phyloP scores from a whole-genome alignment of 2,797 vertebrate species.

The Lepus townsendii region DNA sequence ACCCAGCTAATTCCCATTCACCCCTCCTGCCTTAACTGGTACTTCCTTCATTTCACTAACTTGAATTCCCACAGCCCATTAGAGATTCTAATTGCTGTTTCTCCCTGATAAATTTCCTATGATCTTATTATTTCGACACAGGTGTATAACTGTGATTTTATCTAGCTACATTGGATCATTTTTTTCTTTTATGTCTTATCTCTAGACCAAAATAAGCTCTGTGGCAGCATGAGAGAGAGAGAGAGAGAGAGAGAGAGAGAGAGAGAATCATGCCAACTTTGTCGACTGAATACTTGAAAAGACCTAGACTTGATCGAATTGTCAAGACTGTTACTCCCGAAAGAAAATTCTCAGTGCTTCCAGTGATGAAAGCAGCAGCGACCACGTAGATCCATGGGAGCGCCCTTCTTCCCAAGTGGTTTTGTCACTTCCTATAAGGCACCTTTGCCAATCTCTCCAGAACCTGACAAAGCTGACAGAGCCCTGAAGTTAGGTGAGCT shows the following conservation, averaged over 20 bases:
- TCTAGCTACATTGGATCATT: background rate
- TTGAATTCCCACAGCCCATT: background rate
- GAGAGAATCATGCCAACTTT: background rate
- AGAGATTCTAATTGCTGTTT: background rate
- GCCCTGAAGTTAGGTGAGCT: background rate
- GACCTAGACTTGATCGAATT: background rate
- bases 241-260: background rate
- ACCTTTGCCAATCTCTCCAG: background rate
- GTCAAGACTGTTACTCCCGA: background rate
- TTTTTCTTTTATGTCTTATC: background rate
- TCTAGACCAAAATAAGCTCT: background rate
- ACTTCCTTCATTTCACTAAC: background rate
- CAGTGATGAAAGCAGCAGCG: background rate
- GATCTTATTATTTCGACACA: background rate
- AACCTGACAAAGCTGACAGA: background rate
- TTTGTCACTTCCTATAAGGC: background rate
- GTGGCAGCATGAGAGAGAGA: background rate
- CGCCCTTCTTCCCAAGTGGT: background rate
- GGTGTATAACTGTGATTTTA: background rate
- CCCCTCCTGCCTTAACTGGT: background rate
- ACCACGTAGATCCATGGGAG: background rate
- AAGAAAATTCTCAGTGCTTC: background rate
- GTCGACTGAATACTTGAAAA: background rate
- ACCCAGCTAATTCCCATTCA: fast-evolving
- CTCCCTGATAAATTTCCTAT: background rate